A percentile compares a stretch with the other conserved stretches of the same genome.
Evolutionary conservation across 2,113 vertebrate genomes (phyloP).

Genomic region (Spheniscus mendiculus): DNA sequence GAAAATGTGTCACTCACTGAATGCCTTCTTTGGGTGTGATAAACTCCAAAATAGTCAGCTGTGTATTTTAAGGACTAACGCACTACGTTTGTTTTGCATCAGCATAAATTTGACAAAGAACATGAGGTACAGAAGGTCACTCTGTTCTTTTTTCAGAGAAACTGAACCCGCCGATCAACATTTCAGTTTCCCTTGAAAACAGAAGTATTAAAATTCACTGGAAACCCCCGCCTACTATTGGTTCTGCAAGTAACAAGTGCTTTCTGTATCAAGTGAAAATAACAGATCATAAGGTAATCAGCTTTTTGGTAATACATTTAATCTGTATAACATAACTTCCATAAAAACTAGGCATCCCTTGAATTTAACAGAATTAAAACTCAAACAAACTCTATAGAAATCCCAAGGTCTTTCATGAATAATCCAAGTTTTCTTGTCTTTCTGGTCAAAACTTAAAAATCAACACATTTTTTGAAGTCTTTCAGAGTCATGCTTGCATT

Average conservation of each 20-base stretch:
- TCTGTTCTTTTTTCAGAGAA: conserved; percentile 61
- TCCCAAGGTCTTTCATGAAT: neutral
- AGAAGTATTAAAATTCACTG: conserved; percentile 57
- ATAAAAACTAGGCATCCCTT: neutral
- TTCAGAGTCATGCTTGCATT: neutral
- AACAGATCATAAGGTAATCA: conserved; percentile 10
- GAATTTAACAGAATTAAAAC: neutral
- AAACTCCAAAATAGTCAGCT: neutral
- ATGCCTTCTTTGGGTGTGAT: neutral
- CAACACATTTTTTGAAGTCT: neutral
- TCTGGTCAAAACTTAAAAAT: neutral
- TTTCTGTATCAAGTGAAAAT: conserved; percentile 70
- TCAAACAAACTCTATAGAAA: neutral
- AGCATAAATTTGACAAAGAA: neutral
- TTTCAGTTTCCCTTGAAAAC: conserved; percentile 49
- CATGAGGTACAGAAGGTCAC: neutral
- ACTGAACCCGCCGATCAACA: conserved; percentile 48
- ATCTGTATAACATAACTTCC: neutral
- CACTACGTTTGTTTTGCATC: neutral
- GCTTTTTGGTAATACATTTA: neutral
- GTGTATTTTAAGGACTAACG: neutral
- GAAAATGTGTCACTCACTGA: neutral
- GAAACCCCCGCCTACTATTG: conserved; percentile 43
- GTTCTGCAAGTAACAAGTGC: neutral
- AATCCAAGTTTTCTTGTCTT: neutral